These are phyloP conservation scores for Tragopan temminckii DNA, from an alignment of 2,797 vertebrate genomes.

Conservation along the genomic window DNA sequence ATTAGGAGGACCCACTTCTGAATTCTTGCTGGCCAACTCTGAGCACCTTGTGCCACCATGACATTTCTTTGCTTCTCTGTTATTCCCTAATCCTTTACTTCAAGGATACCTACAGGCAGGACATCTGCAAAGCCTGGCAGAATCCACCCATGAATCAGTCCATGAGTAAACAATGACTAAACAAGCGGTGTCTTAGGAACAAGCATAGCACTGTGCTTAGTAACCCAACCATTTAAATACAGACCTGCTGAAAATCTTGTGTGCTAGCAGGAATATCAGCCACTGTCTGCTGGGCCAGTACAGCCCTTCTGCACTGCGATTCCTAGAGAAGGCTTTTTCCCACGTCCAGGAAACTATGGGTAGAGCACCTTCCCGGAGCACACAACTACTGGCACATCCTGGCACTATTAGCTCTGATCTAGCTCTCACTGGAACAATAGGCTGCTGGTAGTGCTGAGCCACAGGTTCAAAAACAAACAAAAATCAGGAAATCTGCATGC, in stretches of 20 bases:
- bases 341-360: neutral
- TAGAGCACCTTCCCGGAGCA: neutral
- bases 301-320: neutral
- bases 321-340: neutral
- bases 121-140: slow-evolving; percentile 31
- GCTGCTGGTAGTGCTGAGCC: neutral
- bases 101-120: neutral
- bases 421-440: neutral
- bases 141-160: slow-evolving; percentile 39
- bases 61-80: neutral
- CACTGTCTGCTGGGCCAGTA: neutral
- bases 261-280: neutral
- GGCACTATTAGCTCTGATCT: neutral
- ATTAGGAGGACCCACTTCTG: neutral
- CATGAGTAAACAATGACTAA: slow-evolving; percentile 50
- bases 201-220: neutral
- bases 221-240: neutral
- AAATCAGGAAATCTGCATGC: neutral
- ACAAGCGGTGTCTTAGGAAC: neutral
- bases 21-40: neutral
- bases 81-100: neutral
- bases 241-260: neutral
- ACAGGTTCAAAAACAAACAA: neutral
- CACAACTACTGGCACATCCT: neutral
- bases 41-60: neutral